A percentile compares a stretch with the other conserved stretches of the same genome.
Conservation (phyloP, 1,140 invertebrate species). For the Drosophila tani region DNA sequence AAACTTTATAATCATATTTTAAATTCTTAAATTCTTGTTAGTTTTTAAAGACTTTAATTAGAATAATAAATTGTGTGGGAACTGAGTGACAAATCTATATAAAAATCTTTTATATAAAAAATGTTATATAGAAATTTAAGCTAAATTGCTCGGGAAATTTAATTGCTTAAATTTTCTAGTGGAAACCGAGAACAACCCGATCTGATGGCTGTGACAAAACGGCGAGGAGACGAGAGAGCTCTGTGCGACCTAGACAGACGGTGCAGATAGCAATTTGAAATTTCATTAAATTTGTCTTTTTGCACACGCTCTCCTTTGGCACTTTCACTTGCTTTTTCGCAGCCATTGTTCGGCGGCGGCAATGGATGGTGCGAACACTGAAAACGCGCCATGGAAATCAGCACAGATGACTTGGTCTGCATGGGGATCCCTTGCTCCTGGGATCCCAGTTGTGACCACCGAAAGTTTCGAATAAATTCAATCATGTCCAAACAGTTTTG, state of each 20-base stretch:
- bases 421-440: neutral
- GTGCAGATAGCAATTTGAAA: constrained; percentile 74
- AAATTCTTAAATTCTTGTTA: too few relatives aligned
- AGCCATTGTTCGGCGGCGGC: constrained; percentile 43
- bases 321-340: constrained; percentile 25
- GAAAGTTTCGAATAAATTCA: constrained; percentile 68
- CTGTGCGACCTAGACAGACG: constrained; percentile 61
- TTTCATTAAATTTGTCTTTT: constrained; percentile 79
- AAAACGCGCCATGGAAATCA: constrained; percentile 49
- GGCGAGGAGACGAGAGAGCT: constrained; percentile 23
- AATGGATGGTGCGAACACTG: constrained; percentile 35
- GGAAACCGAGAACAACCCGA: constrained; percentile 3
- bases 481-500: constrained; percentile 48
- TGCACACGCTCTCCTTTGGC: constrained; percentile 26
- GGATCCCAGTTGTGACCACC: constrained; percentile 18
- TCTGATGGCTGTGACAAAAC: neutral
- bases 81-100: too few relatives aligned
- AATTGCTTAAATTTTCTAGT: neutral
- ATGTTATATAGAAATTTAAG: too few relatives aligned
- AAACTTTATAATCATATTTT: neutral
- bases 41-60: too few relatives aligned
- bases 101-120: neutral
- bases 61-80: too few relatives aligned
- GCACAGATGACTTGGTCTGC: constrained; percentile 42
- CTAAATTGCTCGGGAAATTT: too few relatives aligned